Evolutionary conservation across 2,113 vertebrate species (phyloP), one percentile per base, ranked within the genome.

Genomic region (Chaetodon auriga): DNA sequence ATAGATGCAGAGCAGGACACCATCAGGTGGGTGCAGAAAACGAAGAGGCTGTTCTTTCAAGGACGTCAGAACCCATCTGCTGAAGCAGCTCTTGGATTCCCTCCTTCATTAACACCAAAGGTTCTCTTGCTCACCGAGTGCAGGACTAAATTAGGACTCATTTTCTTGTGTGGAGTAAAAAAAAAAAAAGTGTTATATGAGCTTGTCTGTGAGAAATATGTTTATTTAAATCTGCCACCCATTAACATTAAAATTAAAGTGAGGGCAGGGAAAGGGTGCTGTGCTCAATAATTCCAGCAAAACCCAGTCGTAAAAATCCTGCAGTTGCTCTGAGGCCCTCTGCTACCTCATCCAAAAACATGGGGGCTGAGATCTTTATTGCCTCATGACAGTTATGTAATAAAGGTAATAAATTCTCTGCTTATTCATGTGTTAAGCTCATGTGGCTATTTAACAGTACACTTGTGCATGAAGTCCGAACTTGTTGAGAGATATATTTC

Each of bases 351-450:
- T 71, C 73, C 76, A 68, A 75, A 74, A 75, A 49, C 21, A 36
- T 68, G 13, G 62, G 58, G 30, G 53, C 68, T 73, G 64, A 77
- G 55, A 49, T 51, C 46, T 92, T 89, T 90, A 91, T 87, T 68
- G 65, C 81, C 35, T 80, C 71, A 7, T 90, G 87, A 81, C 92
- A 87, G 80, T 83, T 84, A 57, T 60, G 76, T 75, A 87, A 85
- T 89, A 62, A 85, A 86, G 38, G 46, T 38, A 61, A 87, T 91
- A 85, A 68, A 93, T 90, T 19, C 15, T 48, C 43, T 66, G 55
- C 69, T 68, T 85, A 66, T 63, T 87, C 82, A 61, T 65, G 62
- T 68, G 54, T 80, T 82, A 46, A 63, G 78, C 35, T 48, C 35
- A 68, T 85, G 75, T 64, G 46, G 60, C 64, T 78, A 5, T 79